These are phyloP conservation scores for Euwallacea fornicatus DNA, from an alignment of 1,140 invertebrate species.

Conservation along the genomic window DNA sequence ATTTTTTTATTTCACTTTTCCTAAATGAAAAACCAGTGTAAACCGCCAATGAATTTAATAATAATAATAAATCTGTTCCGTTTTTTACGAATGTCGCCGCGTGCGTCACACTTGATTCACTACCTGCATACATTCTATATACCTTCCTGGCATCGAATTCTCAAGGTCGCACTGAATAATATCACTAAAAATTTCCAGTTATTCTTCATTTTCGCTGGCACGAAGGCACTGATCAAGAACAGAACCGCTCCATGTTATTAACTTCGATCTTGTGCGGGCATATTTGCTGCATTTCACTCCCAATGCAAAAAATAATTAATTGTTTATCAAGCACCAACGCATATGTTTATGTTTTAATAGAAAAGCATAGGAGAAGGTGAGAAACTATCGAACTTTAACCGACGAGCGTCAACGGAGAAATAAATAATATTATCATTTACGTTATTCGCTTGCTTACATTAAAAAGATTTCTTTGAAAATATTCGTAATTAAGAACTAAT, in stretches of 20 bases:
- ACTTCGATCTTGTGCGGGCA: background rate
- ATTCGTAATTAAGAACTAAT: slow-evolving; percentile 1
- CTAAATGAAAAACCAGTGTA: no score
- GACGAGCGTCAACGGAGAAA: slow-evolving; percentile 1
- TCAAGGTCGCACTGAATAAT: no score
- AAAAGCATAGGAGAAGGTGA: no score
- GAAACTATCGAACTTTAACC: background rate
- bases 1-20: no score
- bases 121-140: background rate
- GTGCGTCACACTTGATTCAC: background rate
- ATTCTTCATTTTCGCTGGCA: background rate
- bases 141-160: background rate
- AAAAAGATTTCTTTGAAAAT: background rate
- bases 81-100: background rate
- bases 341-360: no score
- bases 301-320: no score
- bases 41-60: background rate
- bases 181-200: background rate
- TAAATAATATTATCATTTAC: background rate
- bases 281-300: background rate
- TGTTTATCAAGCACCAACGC: no score
- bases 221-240: background rate
- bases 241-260: background rate
- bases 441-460: background rate
- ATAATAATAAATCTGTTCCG: background rate